Evolutionary conservation across 2,888 invertebrate species (phyloP).

Genomic region (Drosophila kanekoi): DNA sequence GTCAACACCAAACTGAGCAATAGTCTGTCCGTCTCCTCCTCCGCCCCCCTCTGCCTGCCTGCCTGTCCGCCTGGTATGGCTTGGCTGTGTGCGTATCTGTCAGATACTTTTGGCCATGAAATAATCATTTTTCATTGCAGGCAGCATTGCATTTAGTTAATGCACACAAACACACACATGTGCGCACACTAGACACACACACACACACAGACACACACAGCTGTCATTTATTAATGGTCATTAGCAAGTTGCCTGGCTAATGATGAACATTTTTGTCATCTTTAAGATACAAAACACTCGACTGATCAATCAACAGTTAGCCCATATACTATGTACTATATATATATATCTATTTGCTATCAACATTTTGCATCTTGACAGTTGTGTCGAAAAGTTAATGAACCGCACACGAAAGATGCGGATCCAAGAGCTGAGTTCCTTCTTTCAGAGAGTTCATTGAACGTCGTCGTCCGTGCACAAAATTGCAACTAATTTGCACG

Average conservation of each 20-base stretch:
- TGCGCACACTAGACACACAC: no score
- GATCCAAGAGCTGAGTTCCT: neutral
- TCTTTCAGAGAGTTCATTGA: slow-evolving; percentile 65
- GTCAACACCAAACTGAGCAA: slow-evolving; percentile 82
- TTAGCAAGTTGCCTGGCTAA: slow-evolving; percentile 49
- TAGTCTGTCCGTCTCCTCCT: neutral
- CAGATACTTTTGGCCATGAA: slow-evolving; percentile 62
- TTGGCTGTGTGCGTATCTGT: slow-evolving; percentile 13
- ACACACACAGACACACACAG: slow-evolving; percentile 18
- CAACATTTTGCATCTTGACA: slow-evolving; percentile 64
- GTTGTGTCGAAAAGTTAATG: slow-evolving; percentile 69
- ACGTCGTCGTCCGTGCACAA: slow-evolving; percentile 63
- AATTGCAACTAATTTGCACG: slow-evolving; percentile 76
- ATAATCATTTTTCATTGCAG: slow-evolving; percentile 68
- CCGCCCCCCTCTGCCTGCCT: neutral
- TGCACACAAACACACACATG: slow-evolving; percentile 41
- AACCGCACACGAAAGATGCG: slow-evolving; percentile 41
- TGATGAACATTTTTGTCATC: slow-evolving; percentile 38
- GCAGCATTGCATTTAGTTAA: slow-evolving; percentile 71
- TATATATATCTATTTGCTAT: slow-evolving; percentile 13
- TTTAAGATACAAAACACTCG: slow-evolving; percentile 47
- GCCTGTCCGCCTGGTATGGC: no score
- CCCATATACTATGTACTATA: slow-evolving; percentile 48
- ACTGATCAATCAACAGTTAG: slow-evolving; percentile 74
- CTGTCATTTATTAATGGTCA: slow-evolving; percentile 76